Conservation (phyloP, 2,888 invertebrate genomes). For the Scaptomyza reducta region DNA sequence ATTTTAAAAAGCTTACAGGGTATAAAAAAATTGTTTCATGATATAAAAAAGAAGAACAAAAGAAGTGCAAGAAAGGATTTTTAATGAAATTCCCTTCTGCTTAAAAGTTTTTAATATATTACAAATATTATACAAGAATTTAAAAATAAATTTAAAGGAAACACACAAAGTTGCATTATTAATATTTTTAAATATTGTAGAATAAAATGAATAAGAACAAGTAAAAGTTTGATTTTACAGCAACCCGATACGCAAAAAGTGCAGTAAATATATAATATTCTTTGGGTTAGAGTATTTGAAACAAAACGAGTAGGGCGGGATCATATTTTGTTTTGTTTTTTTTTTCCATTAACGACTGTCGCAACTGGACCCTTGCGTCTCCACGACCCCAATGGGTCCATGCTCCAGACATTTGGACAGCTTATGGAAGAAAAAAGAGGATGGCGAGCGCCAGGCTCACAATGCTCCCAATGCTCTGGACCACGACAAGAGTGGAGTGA, state of each 20-base stretch:
- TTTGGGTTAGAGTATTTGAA: constrained; percentile 23
- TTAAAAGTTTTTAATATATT: too few relatives aligned
- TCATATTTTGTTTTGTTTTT: constrained; percentile 69
- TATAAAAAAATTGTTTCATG: too few relatives aligned
- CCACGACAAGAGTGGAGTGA: constrained; percentile 36
- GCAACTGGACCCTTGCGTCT: constrained; percentile 30
- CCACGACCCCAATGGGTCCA: neutral
- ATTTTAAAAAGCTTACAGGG: too few relatives aligned
- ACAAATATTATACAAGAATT: too few relatives aligned
- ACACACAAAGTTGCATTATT: too few relatives aligned
- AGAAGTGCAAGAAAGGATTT: too few relatives aligned
- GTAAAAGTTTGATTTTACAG: too few relatives aligned
- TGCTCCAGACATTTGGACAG: constrained; percentile 30
- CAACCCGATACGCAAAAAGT: neutral
- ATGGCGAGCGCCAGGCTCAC: constrained; percentile 44
- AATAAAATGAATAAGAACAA: too few relatives aligned
- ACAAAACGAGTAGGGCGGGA: constrained; percentile 25
- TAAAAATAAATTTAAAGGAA: too few relatives aligned
- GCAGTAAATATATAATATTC: neutral
- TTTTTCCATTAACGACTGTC: constrained; percentile 66
- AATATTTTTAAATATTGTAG: too few relatives aligned
- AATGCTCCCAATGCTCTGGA: constrained; percentile 17
- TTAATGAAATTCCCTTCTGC: too few relatives aligned
- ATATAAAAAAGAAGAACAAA: too few relatives aligned
- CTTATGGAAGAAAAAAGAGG: constrained; percentile 29